phyloP scores from a whole-genome alignment of 2,797 vertebrate genomes.

The Amazona ochrocephala region DNA sequence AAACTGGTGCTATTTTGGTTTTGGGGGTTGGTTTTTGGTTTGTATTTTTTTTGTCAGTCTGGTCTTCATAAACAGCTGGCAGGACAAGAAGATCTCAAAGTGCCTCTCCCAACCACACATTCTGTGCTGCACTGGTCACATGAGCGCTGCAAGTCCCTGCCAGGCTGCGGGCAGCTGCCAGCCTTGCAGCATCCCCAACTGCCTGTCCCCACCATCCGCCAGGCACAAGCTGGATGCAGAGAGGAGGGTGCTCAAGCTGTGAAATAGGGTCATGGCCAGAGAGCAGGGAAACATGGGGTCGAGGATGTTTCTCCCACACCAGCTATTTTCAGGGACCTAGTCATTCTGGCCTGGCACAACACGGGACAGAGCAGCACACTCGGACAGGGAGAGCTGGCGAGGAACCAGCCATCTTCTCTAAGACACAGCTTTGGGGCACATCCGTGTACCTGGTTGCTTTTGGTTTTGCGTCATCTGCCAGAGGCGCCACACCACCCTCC shows the following conservation, averaged over 20 bases:
- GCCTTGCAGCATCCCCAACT: not conserved
- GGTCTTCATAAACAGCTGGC: not conserved
- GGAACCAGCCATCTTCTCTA: not conserved
- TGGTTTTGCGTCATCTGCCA: not conserved
- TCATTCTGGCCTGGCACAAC: not conserved
- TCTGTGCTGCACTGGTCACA: not conserved
- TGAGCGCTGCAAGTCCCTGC: rapidly evolving
- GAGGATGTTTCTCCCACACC: not conserved
- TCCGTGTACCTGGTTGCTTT: not conserved
- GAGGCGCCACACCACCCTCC: not conserved
- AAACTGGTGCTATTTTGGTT: not conserved
- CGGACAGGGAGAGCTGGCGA: rapidly evolving
- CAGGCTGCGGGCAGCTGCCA: not conserved
- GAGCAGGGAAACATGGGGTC: not conserved
- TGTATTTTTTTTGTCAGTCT: not conserved
- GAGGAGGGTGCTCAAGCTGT: not conserved
- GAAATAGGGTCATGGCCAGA: not conserved
- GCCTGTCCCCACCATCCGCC: not conserved
- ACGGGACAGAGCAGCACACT: not conserved
- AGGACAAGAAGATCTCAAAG: not conserved
- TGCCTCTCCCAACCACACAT: not conserved
- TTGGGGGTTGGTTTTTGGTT: not conserved
- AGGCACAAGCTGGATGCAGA: not conserved
- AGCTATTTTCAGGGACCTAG: not conserved
- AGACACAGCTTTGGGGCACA: not conserved